Base-by-base conservation (phyloP, 2,888 invertebrate genomes). In the Charanyca ferruginea region DNA sequence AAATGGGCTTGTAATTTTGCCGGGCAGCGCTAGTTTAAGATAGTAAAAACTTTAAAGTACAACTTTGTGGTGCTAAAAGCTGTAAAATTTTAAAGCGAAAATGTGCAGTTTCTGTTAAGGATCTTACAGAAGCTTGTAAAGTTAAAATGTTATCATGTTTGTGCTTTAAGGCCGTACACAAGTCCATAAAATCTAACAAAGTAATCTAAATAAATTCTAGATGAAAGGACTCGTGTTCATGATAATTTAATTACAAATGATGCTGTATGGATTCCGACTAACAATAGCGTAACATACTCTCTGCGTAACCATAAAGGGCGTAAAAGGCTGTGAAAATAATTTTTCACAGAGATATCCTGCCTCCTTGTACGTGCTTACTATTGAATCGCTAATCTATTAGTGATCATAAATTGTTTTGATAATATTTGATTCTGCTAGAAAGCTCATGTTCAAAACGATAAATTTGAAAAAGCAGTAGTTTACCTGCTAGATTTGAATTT, bases 1-100 rank as follows among this genome's bases (percentile, higher is more conserved):
- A 73, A 75, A 73, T 73, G 55, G 58, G 77, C 77, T 64, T 44
- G 45, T 64, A 65, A 66, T 60, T 72, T 71, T 9, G 23, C 65
- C 45, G 11, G 53, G 51, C 49, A 23, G 47, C 41, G 32, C 18
- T 44, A 47, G 60, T 58, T 55, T 42, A 55, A 45, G 60, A 51
- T 62, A 62, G 28, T 62, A 64, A 41, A 57, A 54, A 38, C 22
- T 64, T 51, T 44, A 8, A 55, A 57, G 45, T 42, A 53, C 45
- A 58, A 75, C 8, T 55, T 66, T 28, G 23, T 62, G 25, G 41
- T 23, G 11, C 35, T 62, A 41, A 35, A 63, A 63, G 44, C 54
- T 48, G 13, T 16, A 54, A 54, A 63, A 8, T 73, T 58, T 4
- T 20, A 20, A 16, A 18, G 22, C 2, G 25, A 38, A 44, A 55